Percentiles rank a stretch among this genome's conserved stretches.
Evolutionary conservation across 1,140 invertebrate genomes (phyloP).

Genomic region (Ooceraea biroi): DNA sequence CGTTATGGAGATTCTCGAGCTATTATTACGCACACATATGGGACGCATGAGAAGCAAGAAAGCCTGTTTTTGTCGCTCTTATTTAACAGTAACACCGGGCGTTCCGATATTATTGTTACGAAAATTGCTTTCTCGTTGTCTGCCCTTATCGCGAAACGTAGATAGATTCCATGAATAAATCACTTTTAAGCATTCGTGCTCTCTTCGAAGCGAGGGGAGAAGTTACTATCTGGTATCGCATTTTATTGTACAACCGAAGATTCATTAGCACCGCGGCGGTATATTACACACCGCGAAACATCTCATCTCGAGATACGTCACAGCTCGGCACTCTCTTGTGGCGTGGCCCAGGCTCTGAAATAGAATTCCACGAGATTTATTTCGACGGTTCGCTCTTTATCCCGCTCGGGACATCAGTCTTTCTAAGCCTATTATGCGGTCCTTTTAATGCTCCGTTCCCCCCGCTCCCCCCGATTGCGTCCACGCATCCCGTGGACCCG

Average conservation of each 20-base stretch:
- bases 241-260: slow-evolving; percentile 63
- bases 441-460: slow-evolving; percentile 51
- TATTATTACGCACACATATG: not conserved
- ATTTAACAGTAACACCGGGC: not conserved
- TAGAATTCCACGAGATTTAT: slow-evolving; percentile 66
- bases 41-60: not conserved
- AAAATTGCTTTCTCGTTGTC: not conserved
- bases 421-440: slow-evolving; percentile 70
- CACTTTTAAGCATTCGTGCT: slow-evolving; percentile 14
- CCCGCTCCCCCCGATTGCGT: not conserved
- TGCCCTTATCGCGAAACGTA: not conserved
- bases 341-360: not conserved
- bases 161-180: slow-evolving; percentile 42
- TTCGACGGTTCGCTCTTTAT: slow-evolving; percentile 67
- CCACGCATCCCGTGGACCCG: not conserved
- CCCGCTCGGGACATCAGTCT: slow-evolving; percentile 69
- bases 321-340: too few species aligned
- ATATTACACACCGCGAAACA: slow-evolving; percentile 55
- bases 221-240: slow-evolving; percentile 51
- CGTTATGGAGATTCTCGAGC: not conserved
- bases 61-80: not conserved
- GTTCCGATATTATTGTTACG: not conserved
- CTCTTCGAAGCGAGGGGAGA: not conserved
- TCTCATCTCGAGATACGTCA: slow-evolving; percentile 42
- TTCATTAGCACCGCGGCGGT: slow-evolving; percentile 57